These are phyloP conservation scores for Drymodes brunneopygia DNA, from an alignment of 2,113 vertebrate genomes.

Conservation along the genomic window DNA sequence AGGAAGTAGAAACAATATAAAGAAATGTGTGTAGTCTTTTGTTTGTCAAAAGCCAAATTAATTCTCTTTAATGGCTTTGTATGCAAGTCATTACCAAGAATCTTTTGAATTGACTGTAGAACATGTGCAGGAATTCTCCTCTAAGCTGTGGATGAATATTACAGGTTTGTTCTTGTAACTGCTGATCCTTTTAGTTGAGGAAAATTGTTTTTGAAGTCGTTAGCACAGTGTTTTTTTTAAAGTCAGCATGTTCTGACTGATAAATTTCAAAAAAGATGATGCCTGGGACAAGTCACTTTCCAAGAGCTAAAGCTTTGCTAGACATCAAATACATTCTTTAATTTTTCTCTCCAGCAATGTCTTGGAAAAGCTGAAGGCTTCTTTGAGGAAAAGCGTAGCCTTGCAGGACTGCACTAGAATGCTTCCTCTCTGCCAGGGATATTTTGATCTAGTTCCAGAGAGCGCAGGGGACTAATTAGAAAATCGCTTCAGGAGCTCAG, in stretches of 20 bases:
- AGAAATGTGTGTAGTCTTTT: not conserved
- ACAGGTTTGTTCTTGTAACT: not conserved
- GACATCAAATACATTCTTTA: conserved; percentile 40
- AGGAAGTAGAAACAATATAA: not conserved
- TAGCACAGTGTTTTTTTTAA: not conserved
- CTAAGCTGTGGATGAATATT: not conserved
- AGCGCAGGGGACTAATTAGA: conserved; percentile 26
- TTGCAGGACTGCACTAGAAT: conserved; percentile 7
- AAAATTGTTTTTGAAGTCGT: not conserved
- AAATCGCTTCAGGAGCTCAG: conserved; percentile 37
- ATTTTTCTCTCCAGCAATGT: not conserved
- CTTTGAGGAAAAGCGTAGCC: not conserved
- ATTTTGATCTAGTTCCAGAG: conserved; percentile 39
- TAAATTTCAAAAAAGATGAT: not conserved
- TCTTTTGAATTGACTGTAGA: not conserved
- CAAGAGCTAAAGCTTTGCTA: not conserved
- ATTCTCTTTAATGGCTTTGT: not conserved
- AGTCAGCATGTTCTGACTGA: conserved; percentile 19
- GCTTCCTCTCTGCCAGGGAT: not conserved
- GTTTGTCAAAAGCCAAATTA: not conserved
- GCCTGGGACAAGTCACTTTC: not conserved
- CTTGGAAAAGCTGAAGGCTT: not conserved
- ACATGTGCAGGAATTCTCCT: not conserved
- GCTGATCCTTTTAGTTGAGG: not conserved
- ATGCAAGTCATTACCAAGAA: not conserved